Evolutionary conservation across 2,888 invertebrate species (phyloP).

Genomic region (Acronicta psi): DNA sequence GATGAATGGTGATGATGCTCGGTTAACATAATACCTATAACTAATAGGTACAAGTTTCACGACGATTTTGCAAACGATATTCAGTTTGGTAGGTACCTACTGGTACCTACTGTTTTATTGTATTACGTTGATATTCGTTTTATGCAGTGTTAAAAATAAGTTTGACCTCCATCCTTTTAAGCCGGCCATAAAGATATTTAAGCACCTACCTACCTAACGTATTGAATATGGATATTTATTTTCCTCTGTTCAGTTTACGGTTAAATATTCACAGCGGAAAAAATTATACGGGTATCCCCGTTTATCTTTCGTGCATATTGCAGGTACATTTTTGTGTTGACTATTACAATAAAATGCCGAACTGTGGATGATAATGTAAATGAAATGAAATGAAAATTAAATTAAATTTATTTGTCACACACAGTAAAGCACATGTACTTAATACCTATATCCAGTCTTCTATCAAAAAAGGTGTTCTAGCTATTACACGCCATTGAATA

Average conservation of each 20-base stretch:
- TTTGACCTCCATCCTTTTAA: slow-evolving; percentile 48
- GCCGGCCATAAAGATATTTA: slow-evolving; percentile 23
- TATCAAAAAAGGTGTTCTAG: slow-evolving; percentile 9
- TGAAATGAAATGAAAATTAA: too few relatives aligned
- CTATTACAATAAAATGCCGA: neutral
- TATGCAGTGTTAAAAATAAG: slow-evolving; percentile 33
- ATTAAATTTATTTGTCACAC: too few relatives aligned
- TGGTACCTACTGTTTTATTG: slow-evolving; percentile 25
- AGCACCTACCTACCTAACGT: too few relatives aligned
- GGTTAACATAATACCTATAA: too few relatives aligned
- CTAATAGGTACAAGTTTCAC: too few relatives aligned
- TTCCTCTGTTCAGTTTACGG: slow-evolving; percentile 40
- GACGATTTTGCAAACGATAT: slow-evolving; percentile 29
- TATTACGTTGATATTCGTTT: slow-evolving; percentile 28
- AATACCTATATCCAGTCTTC: slow-evolving; percentile 8
- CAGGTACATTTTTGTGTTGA: too few relatives aligned
- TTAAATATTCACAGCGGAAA: slow-evolving; percentile 37
- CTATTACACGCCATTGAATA: slow-evolving; percentile 13
- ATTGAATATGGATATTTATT: slow-evolving; percentile 44
- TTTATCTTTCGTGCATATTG: slow-evolving; percentile 5
- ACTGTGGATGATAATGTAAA: slow-evolving; percentile 52
- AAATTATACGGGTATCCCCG: slow-evolving; percentile 37
- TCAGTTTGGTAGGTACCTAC: too few relatives aligned
- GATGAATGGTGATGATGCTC: too few relatives aligned
- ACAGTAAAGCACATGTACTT: too few relatives aligned